A percentile compares a stretch with the other conserved stretches of the same genome.
Conservation (phyloP, 2,113 vertebrate genomes). For the Entosphenus tridentatus region DNA sequence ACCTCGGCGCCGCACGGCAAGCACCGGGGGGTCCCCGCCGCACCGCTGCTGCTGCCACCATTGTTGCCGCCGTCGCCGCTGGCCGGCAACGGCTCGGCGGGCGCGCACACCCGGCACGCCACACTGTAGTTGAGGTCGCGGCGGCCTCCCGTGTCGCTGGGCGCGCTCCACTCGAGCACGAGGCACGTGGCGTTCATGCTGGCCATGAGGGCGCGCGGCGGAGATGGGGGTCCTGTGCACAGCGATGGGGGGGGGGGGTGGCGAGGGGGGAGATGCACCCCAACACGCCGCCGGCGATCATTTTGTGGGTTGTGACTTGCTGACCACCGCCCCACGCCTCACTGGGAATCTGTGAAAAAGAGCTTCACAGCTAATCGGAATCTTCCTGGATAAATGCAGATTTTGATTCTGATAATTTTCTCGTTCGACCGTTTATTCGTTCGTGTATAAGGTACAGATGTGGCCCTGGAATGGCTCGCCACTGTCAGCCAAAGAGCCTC, state of each 20-base stretch:
- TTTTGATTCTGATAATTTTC: no score
- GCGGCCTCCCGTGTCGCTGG: conserved; percentile 1
- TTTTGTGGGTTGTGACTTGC: no score
- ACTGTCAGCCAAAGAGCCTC: no score
- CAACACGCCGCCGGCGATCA: no score
- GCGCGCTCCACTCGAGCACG: neutral
- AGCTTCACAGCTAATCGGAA: no score
- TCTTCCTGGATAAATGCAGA: no score
- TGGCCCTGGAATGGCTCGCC: no score
- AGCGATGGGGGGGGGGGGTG: neutral
- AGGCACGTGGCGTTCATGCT: conserved; percentile 2
- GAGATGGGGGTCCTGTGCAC: neutral
- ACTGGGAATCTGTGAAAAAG: no score
- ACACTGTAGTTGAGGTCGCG: neutral
- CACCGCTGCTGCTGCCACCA: conserved; percentile 87
- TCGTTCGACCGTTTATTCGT: no score
- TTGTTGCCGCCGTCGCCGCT: conserved; percentile 70
- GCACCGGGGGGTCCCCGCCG: conserved; percentile 80
- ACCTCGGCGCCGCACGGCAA: conserved; percentile 67
- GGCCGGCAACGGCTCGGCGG: conserved; percentile 80
- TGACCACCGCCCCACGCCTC: no score
- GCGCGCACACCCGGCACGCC: neutral
- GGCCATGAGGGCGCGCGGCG: neutral
- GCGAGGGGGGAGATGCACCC: no score
- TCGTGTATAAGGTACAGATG: no score